Conservation (phyloP, 2,113 vertebrate genomes). For the Micronycteris hirsuta region DNA sequence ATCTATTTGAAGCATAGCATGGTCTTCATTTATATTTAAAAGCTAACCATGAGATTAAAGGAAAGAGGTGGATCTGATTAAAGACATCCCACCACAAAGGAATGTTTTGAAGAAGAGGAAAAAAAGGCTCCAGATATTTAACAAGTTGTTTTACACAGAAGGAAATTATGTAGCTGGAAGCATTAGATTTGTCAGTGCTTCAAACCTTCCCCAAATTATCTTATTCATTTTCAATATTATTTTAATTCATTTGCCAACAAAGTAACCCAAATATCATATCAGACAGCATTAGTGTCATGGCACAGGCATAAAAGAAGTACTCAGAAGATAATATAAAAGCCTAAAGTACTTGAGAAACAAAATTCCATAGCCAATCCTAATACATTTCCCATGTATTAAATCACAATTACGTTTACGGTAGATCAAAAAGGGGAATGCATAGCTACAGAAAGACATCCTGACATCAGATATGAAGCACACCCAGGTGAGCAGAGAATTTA, state of each 20-base stretch:
- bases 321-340: neutral
- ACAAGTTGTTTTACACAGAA: neutral
- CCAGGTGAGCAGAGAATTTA: neutral
- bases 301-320: neutral
- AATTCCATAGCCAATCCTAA: neutral
- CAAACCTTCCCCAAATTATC: neutral
- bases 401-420: neutral
- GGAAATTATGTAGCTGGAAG: neutral
- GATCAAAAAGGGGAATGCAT: neutral
- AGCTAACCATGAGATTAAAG: neutral
- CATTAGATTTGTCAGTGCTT: neutral
- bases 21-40: neutral
- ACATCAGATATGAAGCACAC: neutral
- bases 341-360: neutral
- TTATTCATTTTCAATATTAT: constrained; percentile 38
- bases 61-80: neutral
- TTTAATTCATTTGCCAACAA: constrained; percentile 35
- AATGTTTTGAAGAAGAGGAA: neutral
- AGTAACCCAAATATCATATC: neutral
- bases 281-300: neutral
- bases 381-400: neutral
- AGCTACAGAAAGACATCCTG: neutral
- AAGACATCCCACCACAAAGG: neutral
- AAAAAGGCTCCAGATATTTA: neutral
- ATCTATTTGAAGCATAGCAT: neutral